Evolutionary conservation across 2,113 vertebrate species (phyloP), one percentile per base, ranked within the genome.

Genomic region (Microtus ochrogaster): DNA sequence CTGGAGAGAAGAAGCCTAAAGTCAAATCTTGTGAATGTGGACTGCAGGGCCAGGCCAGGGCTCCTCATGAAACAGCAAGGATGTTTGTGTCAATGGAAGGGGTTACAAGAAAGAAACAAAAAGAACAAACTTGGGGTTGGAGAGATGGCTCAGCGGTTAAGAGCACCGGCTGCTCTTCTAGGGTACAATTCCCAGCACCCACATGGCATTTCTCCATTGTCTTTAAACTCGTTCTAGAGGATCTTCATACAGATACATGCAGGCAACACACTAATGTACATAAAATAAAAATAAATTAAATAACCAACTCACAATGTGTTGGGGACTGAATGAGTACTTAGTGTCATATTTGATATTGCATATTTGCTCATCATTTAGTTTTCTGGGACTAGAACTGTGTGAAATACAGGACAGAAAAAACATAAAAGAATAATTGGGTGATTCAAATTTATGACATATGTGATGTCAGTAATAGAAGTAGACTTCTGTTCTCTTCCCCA

Each of bases 361-460:
- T 91, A 33, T 84, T 72, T 77, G 92, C 6, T 58, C n/a, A 73
- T 39, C 52, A 10, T 2, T 1, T 0, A 65, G 36, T 82, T 92
- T 97, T 73, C 30, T 81, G 22, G 65, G 74, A 83, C 19, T n/a
- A 93, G 11, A 86, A 92, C n/a, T 78, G 84, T 55, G 52, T 92
- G n/a, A 47, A 12, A 84, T 77, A 83, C 9, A 93, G 1, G 7
- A 90, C 13, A 77, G 44, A 44, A 87, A 91, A 68, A 68, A 66
- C 8, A 55, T 28, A 47, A 49, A 94, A 2, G 14, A 2, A 3
- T 66, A 49, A 90, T 58, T 9, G 11, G 63, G 66, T n/a, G 21
- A 92, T 39, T 2, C 1, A 82, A 44, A 84, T 65, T 70, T 89
- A 65, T 91, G 24, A 65, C 72, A 90, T 47, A 66, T 82, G 22